Evolutionary conservation across 2,797 vertebrate species (phyloP), one percentile per base, ranked within the genome.

Genomic region (Coracias cyanogaster): DNA sequence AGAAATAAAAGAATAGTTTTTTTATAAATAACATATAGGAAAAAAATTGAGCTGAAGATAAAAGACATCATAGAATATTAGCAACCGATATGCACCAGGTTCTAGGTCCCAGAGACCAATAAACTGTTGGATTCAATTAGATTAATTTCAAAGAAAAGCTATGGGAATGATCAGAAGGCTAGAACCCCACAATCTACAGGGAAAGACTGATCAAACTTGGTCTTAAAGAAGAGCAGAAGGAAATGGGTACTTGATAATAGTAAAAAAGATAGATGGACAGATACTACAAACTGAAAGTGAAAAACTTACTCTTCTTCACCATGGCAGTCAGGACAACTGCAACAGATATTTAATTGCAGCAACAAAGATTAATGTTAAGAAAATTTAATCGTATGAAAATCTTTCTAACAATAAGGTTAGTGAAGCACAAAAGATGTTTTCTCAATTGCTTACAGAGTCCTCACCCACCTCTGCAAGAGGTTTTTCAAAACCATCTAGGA

Each of bases 1-100:
- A 77, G 16, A 20, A 83, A 39, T 62, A 33, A 65, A 64, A 86
- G 15, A 45, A 41, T 6, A 20, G 3, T 15, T 43, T 43, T 79
- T 73, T 80, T 31, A 54, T 72, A 46, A 57, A 58, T 51, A 66
- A 45, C 3, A 48, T 25, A 10, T 21, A 71, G 22, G 12, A 60
- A 54, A 73, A 76, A 22, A 49, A 45, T 6, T 9, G 73, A 5
- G 1, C 9, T 26, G 81, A 72, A 61, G 3, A 45, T 20, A 37
- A 28, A 61, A 67, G 24, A 6, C 1, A n/a, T 43, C 31, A 37
- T 18, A 64, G 46, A 55, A 37, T 3, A 33, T 9, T 8, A 48
- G 7, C 15, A 87, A 82, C 9, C 4, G 55, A 29, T 7, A 33
- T 4, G 2, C 7, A 49, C 2, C 2, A 2, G 20, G 6, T 31